phyloP scores from a whole-genome alignment of 2,113 vertebrate species.

The Kobus ellipsiprymnus region DNA sequence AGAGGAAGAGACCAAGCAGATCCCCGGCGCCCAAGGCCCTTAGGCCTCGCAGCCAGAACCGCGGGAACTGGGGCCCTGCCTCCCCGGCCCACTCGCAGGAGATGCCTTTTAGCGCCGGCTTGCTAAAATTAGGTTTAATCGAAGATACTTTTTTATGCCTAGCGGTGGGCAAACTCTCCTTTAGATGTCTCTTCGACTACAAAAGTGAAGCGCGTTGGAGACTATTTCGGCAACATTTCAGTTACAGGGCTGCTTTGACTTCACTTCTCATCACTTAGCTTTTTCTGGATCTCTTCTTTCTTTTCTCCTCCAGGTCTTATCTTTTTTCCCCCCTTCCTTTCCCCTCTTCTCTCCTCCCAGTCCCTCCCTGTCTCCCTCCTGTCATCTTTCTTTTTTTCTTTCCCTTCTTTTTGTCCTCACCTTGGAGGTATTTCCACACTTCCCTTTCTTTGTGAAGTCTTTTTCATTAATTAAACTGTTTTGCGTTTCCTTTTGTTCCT shows the following conservation, averaged over 20 bases:
- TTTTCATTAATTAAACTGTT: neutral
- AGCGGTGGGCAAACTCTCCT: neutral
- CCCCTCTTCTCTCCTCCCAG: too few relatives aligned
- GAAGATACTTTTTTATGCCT: neutral
- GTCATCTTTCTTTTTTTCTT: neutral
- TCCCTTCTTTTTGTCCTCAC: neutral
- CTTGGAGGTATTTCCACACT: neutral
- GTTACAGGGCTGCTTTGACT: neutral
- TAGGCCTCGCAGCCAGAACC: fast-evolving
- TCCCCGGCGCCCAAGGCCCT: neutral
- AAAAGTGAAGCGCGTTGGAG: fast-evolving
- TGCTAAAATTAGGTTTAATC: constrained; percentile 16
- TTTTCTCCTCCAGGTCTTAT: neutral
- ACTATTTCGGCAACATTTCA: neutral
- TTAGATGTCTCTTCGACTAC: neutral
- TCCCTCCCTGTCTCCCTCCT: neutral
- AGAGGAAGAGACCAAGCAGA: neutral
- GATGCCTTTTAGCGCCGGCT: neutral
- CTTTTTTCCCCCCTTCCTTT: neutral
- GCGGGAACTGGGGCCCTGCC: neutral
- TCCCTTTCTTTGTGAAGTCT: neutral
- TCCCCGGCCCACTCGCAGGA: too few relatives aligned
- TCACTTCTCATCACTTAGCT: neutral
- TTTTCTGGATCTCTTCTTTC: neutral
- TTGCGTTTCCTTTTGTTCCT: neutral